phyloP scores from a whole-genome alignment of 2,113 vertebrate genomes.

The Anoplopoma fimbria region DNA sequence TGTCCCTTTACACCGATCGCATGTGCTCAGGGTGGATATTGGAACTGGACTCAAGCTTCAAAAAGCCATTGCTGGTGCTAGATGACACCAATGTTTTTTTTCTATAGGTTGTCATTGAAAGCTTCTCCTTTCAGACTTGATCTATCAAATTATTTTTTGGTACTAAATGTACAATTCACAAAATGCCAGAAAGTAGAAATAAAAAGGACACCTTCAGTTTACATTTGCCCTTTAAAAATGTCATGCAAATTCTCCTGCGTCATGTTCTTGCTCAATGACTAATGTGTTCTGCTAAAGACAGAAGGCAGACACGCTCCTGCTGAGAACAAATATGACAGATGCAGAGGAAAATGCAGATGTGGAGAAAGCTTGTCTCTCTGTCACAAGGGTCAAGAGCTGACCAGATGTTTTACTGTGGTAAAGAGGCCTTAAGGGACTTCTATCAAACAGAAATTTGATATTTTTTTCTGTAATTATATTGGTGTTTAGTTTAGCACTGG shows the following conservation, averaged over 20 bases:
- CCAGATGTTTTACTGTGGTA: slow-evolving; percentile 6
- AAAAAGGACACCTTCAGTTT: slow-evolving; percentile 31
- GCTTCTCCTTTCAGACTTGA: background rate
- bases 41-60: background rate
- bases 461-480: slow-evolving; percentile 30
- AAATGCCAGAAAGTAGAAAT: slow-evolving; percentile 45
- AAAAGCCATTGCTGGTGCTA: background rate
- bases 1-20: background rate
- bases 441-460: slow-evolving; percentile 20
- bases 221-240: slow-evolving; percentile 59
- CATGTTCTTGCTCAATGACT: slow-evolving; percentile 38
- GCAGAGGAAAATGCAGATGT: background rate
- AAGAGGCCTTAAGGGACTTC: slow-evolving; percentile 28
- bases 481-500: slow-evolving; percentile 3
- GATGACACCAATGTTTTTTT: background rate
- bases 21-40: background rate
- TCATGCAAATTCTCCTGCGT: slow-evolving; percentile 26
- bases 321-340: slow-evolving; percentile 34
- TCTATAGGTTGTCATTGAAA: background rate
- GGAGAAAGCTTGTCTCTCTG: slow-evolving; percentile 10
- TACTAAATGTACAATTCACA: slow-evolving; percentile 29
- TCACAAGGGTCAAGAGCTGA: background rate
- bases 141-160: slow-evolving; percentile 11
- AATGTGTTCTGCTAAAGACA: slow-evolving; percentile 35
- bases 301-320: slow-evolving; percentile 17